Base-by-base conservation (phyloP, 2,888 invertebrate species). In the Habrosyne pyritoides region DNA sequence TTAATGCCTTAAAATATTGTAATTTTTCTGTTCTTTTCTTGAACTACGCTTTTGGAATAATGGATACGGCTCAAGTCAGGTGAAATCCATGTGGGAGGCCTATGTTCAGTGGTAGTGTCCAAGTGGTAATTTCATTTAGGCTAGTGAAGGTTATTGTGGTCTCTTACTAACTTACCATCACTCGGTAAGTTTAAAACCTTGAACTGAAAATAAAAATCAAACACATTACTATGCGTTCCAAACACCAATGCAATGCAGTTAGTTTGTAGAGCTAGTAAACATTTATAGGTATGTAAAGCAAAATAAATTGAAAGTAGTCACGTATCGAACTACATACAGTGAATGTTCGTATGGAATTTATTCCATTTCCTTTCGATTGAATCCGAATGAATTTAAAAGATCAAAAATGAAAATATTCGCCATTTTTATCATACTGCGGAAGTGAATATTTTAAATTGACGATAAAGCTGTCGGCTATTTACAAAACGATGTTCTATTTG, bases 311-410 rank as follows among this genome's bases (percentile, higher is more conserved):
- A 42, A 42, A 42, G 42, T 42, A 42, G 42, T 42, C 42, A 42
- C 42, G 42, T 42, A 42, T 42, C 42, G 4, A 8, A 42, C 42
- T 42, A 42, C 18, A 42, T 18, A 42, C 42, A 12, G 2, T 6
- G n/a, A 14, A 42, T 8, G 8, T 42, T 42, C 18, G 18, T 18
- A 42, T 56, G 59, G 58, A 69, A 69, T 71, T 56, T 72, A 68
- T 73, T 64, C 65, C 54, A 72, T 73, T 69, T 73, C 67, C 68
- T 66, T 55, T 69, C 60, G 57, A 64, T 63, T 59, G 59, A 63
- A 75, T 67, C 59, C 55, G 58, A 57, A 63, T 69, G 64, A 64
- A 73, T 69, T 71, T 67, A 71, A 67, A 74, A 66, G 42, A 69
- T 65, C 68, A 69, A 64, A 66, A 61, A 61, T 64, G 63, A 67